Evolutionary conservation across 2,113 vertebrate species (phyloP), one percentile per base, ranked within the genome.

Genomic region (Charadrius vociferus): DNA sequence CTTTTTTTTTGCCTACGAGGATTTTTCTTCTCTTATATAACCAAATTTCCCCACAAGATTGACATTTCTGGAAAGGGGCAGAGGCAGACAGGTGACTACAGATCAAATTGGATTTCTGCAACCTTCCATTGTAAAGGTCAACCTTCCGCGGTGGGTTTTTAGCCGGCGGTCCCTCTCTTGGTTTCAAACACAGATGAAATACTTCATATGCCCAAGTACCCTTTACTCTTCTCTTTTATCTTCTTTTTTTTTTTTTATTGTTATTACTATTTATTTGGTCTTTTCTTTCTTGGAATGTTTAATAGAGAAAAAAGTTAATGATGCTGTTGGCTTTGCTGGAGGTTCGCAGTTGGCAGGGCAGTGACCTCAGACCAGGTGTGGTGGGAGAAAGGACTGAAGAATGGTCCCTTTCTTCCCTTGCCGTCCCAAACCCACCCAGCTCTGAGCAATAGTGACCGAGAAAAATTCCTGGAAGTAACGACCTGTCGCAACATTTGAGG

Each of bases 21-120:
- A 88, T 93, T 95, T 98, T 96, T 95, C 72, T 84, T 96, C 83
- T 94, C 83, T 97, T 96, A 88, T 94, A 85, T 97, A 98, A 96
- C 93, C 86, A 95, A 96, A 98, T 95, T 97, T 96, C 72, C 86
- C 68, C 3, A 3, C 68, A 94, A 98, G 98, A 98, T 2, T 98
- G 98, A 97, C 97, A 97, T 98, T 98, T 98, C 87, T 88, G 95
- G 94, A 97, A 97, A 98, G 92, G 93, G 94, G 72, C 88, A 79
- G 92, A 97, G 84, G 96, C 96, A 98, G 96, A 94, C 96, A 98
- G 97, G 97, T 98, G 97, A 98, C 93, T 94, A 93, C 95, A 97
- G 96, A 98, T 98, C 98, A 98, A 98, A 98, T 98, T 96, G 95
- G 92, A 98, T 98, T 98, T 98, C 93, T 96, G 95, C 92, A 98